Evolutionary conservation across 2,113 vertebrate species (phyloP).

Genomic region (Muntiacus reevesi): DNA sequence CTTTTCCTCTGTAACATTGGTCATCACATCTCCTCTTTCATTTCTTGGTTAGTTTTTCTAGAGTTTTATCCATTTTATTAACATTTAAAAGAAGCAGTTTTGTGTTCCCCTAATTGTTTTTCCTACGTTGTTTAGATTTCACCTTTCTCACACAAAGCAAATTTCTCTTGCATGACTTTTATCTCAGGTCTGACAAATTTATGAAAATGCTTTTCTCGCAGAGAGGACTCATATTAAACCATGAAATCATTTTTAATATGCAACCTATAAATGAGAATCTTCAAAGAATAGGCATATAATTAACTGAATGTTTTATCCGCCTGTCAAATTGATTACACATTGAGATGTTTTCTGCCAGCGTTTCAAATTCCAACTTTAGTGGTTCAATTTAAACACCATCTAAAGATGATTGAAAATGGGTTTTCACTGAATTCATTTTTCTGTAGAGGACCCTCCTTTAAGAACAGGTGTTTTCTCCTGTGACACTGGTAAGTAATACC

Average conservation of each 20-base stretch:
- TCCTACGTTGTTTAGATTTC: neutral
- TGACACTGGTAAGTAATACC: constrained; percentile 40
- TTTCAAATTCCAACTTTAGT: constrained; percentile 1
- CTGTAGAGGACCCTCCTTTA: constrained; percentile 26
- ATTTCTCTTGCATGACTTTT: neutral
- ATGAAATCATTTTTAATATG: constrained; percentile 11
- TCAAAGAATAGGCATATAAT: constrained; percentile 1
- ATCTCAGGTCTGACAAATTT: constrained; percentile 12
- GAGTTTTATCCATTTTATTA: neutral
- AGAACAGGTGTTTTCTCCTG: constrained; percentile 56
- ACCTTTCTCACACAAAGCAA: neutral
- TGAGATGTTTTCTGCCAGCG: constrained; percentile 13
- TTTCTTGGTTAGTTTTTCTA: neutral
- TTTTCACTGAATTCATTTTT: constrained; percentile 25
- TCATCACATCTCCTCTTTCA: neutral
- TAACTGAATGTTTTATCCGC: neutral
- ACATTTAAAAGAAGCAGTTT: neutral
- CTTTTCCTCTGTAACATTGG: neutral
- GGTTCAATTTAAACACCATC: neutral
- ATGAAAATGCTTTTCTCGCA: constrained; percentile 20
- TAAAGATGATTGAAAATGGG: constrained; percentile 30
- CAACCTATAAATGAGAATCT: constrained; percentile 5
- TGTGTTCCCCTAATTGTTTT: neutral
- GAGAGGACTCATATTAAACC: neutral
- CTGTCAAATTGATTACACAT: constrained; percentile 27